Conservation (phyloP, 2,888 invertebrate species). For the Enchytraeus crypticus region DNA sequence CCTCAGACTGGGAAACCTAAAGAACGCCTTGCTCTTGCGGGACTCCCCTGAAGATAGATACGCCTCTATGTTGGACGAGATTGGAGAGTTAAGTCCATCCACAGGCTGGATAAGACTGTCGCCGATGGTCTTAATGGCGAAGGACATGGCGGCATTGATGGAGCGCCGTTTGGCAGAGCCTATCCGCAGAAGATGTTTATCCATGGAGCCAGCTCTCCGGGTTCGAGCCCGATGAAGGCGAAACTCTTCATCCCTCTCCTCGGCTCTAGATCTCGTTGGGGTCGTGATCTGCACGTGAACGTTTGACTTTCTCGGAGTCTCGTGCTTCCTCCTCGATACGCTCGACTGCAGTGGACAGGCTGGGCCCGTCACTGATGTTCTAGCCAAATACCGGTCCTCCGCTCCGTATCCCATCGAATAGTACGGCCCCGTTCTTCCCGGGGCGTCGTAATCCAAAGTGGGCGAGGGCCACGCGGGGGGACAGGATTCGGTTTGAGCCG, state of each 20-base stretch:
- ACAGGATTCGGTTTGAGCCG: conserved; percentile 1
- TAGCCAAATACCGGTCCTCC: neutral
- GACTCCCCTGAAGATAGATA: neutral
- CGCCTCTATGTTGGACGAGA: neutral
- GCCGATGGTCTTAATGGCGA: conserved; percentile 41
- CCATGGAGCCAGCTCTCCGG: conserved; percentile 28
- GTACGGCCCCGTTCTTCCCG: neutral
- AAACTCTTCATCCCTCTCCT: conserved; percentile 6
- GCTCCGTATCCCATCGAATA: neutral
- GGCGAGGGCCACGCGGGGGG: neutral
- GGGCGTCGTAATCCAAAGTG: neutral
- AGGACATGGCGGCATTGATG: conserved; percentile 26
- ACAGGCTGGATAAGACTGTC: conserved; percentile 44
- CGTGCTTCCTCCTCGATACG: neutral
- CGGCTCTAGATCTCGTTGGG: neutral
- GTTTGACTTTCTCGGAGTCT: neutral
- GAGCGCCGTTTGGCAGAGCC: conserved; percentile 16
- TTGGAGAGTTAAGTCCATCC: conserved; percentile 24
- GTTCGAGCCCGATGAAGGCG: conserved; percentile 13
- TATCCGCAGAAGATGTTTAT: conserved; percentile 26
- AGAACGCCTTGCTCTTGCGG: conserved; percentile 26
- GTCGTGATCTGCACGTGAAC: conserved; percentile 8
- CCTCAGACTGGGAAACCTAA: conserved; percentile 46
- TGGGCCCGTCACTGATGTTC: neutral
- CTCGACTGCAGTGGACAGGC: neutral